Conservation (phyloP, 2,797 vertebrate genomes). For the Arremon aurantiirostris region DNA sequence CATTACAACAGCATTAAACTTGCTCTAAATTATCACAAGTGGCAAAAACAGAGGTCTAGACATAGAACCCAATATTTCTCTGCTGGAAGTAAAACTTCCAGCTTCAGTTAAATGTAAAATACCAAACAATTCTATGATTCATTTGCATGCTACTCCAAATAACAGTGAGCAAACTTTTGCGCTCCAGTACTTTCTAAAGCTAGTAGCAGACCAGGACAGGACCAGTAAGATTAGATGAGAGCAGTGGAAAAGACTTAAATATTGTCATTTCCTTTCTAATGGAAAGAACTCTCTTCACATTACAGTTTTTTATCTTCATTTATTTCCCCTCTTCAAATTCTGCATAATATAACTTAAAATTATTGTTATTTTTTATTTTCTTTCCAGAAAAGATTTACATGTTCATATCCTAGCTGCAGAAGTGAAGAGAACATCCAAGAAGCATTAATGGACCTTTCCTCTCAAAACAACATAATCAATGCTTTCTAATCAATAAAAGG, state of each 20-base stretch:
- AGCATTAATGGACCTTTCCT: not conserved
- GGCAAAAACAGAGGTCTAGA: not conserved
- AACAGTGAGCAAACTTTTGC: not conserved
- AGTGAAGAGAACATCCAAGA: not conserved
- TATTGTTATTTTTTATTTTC: not conserved
- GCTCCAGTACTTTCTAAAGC: not conserved
- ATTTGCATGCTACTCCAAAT: not conserved
- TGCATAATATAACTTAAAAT: not conserved
- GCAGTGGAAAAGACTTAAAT: not conserved
- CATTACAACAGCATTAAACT: not conserved
- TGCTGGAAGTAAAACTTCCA: not conserved
- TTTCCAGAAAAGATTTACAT: not conserved
- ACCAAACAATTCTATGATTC: not conserved
- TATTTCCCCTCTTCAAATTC: not conserved
- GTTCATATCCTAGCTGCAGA: not conserved
- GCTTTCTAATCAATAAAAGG: not conserved
- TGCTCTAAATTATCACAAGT: not conserved
- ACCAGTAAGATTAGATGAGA: not conserved
- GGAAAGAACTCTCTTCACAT: fast-evolving
- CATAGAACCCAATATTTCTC: not conserved
- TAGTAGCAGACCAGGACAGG: not conserved
- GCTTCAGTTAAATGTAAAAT: not conserved
- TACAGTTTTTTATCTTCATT: not conserved
- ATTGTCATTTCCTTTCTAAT: not conserved
- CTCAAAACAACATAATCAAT: not conserved